Base-by-base conservation (phyloP, 1,140 invertebrate species). In the Aphaenogaster ashmeadi region DNA sequence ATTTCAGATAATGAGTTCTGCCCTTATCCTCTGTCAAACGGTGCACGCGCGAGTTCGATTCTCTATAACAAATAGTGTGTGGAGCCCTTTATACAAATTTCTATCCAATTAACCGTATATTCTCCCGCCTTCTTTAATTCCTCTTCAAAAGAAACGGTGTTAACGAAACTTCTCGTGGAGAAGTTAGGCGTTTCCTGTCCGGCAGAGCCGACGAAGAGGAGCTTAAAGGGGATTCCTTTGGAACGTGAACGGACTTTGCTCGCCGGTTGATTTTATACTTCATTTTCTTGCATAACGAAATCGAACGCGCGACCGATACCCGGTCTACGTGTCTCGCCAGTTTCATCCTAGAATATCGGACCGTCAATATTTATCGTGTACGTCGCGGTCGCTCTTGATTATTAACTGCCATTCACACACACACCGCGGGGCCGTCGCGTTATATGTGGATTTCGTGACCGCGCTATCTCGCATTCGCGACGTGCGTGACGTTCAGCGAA, bases 291-390 rank as follows among this genome's bases (percentile, higher is more conserved):
- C 15, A 1, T 13, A 44, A 38, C 27, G 27, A 72, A 47, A 72
- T 21, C 80, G 69, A 41, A 74, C 44, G 13, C 52, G 52, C 18
- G 36, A 75, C 38, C 75, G 69, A 74, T 75, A 75, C 56, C 4
- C 67, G 41, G 21, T 60, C 66, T 52, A 8, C 4, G 15, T 54
- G 38, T 67, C 66, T 27, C 69, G 69, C 44, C 54, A 27, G 69
- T 69, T 41, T 69, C 80, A 18, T 38, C 27, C 80, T 83, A 62
- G n/a, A n/a, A 84, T 84, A 84, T 84, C 58, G 66, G 52, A 62
- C 50, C 41, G 69, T 62, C 80, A 75, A 84, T 84, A 84, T 84
- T 84, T 75, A 84, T 84, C 54, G 54, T 38, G 13, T 38, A 18
- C 33, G 33, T 84, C 33, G 54, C 54, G 54, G 54, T 83, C 67